These are phyloP conservation scores for Eugnorisma glareosa DNA, from an alignment of 2,888 invertebrate genomes.

Conservation along the genomic window DNA sequence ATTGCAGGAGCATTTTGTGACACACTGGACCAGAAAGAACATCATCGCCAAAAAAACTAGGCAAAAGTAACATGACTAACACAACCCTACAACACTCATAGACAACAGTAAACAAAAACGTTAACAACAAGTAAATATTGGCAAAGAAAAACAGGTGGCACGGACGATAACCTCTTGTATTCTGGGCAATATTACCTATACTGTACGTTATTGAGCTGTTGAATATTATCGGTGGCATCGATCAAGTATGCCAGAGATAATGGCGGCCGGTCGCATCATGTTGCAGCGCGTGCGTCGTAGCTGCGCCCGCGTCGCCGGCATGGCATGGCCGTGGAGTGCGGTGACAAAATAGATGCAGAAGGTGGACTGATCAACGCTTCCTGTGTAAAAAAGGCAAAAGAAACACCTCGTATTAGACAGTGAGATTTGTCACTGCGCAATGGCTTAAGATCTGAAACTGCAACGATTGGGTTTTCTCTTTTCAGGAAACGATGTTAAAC, in stretches of 20 bases:
- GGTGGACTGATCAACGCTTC: slow-evolving; percentile 23
- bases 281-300: slow-evolving; percentile 66
- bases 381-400: background rate
- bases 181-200: slow-evolving; percentile 40
- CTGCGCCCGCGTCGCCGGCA: slow-evolving; percentile 54
- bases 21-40: background rate
- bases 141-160: slow-evolving; percentile 53
- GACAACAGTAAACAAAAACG: slow-evolving; percentile 28
- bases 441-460: background rate
- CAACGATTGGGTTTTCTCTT: background rate
- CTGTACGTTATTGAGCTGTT: slow-evolving; percentile 41
- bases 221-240: slow-evolving; percentile 52
- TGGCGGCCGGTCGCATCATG: slow-evolving; percentile 59
- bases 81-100: background rate
- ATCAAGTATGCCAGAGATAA: slow-evolving; percentile 57
- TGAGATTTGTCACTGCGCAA: background rate
- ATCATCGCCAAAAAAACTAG: background rate
- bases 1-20: slow-evolving; percentile 15
- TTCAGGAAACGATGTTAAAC: background rate
- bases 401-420: background rate
- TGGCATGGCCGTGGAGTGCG: slow-evolving; percentile 59
- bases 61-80: slow-evolving; percentile 1
- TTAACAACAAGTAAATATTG: slow-evolving; percentile 54
- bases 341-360: slow-evolving; percentile 64
- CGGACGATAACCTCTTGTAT: slow-evolving; percentile 61